A percentile compares a stretch with the other conserved stretches of the same genome.
phyloP scores from a whole-genome alignment of 2,888 invertebrate genomes.

The Drosophila setosimentum region DNA sequence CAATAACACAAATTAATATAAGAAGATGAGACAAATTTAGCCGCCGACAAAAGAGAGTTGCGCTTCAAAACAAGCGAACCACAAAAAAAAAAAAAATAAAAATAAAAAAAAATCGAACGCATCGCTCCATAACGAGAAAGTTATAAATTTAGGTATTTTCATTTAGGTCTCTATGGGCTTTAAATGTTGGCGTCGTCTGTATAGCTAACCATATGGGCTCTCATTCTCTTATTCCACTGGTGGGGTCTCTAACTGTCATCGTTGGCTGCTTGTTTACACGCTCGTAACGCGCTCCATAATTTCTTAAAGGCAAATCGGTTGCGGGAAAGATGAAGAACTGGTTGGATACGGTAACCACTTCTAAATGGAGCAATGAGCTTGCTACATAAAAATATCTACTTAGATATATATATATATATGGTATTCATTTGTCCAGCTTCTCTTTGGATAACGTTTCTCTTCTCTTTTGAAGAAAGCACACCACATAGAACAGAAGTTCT shows the following conservation, averaged over 20 bases:
- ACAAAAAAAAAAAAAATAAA: background rate
- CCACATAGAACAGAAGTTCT: background rate
- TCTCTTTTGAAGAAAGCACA: background rate
- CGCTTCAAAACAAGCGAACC: constrained; percentile 26
- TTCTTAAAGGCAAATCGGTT: constrained; percentile 3
- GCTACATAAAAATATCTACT: background rate
- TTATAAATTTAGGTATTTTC: constrained; percentile 82
- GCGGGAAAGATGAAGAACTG: background rate
- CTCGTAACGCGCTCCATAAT: constrained; percentile 63
- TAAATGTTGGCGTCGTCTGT: constrained; percentile 5
- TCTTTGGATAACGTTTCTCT: background rate
- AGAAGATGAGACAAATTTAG: constrained; percentile 81
- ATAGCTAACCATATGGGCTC: background rate
- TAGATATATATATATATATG: background rate
- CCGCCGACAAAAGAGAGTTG: constrained; percentile 78
- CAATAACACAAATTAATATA: constrained; percentile 82
- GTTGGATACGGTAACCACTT: constrained; percentile 7
- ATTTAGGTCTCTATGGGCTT: constrained; percentile 21
- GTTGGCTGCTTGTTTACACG: constrained; percentile 78
- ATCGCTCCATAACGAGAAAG: constrained; percentile 79
- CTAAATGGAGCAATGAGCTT: constrained; percentile 12
- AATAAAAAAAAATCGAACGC: constrained; percentile 21
- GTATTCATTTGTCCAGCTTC: background rate
- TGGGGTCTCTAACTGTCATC: constrained; percentile 75
- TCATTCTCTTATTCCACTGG: constrained; percentile 28